Conservation (phyloP, 2,888 invertebrate genomes). For the Drosophila ezoana region DNA sequence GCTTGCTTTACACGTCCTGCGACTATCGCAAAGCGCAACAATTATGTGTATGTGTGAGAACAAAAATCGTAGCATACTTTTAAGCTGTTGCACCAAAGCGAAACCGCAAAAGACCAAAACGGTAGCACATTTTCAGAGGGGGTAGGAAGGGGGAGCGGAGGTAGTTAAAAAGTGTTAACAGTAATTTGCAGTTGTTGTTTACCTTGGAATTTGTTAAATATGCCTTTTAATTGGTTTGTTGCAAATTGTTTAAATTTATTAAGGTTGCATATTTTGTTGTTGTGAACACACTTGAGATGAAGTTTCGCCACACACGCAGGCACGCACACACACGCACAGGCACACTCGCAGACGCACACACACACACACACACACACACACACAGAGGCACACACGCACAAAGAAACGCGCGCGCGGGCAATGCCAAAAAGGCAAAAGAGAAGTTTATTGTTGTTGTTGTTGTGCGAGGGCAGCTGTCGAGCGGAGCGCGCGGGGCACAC, state of each 20-base stretch:
- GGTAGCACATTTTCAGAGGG: constrained; percentile 3
- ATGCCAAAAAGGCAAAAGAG: constrained; percentile 58
- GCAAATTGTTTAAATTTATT: constrained; percentile 50
- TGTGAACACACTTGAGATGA: constrained; percentile 63
- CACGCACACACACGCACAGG: constrained; percentile 30
- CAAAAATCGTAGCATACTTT: constrained; percentile 62
- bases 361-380: constrained; percentile 24
- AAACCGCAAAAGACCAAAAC: constrained; percentile 19
- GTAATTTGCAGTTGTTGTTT: constrained; percentile 35
- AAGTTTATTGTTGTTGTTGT: constrained; percentile 47
- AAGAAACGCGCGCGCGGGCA: constrained; percentile 55
- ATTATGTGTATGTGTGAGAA: constrained; percentile 20
- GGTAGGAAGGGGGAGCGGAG: neutral
- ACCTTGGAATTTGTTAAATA: constrained; percentile 49
- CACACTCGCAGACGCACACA: constrained; percentile 31
- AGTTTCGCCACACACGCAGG: constrained; percentile 46
- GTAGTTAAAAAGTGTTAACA: neutral
- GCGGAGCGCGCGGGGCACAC: constrained; percentile 21
- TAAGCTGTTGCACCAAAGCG: constrained; percentile 68
- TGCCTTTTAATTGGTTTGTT: constrained; percentile 33
- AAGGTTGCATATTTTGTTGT: constrained; percentile 34
- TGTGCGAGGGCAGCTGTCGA: constrained; percentile 33
- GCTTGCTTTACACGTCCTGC: neutral
- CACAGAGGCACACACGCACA: constrained; percentile 34
- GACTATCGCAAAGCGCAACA: constrained; percentile 36